These are phyloP conservation scores for Hesperia comma DNA, from an alignment of 2,888 invertebrate species.

Conservation along the genomic window DNA sequence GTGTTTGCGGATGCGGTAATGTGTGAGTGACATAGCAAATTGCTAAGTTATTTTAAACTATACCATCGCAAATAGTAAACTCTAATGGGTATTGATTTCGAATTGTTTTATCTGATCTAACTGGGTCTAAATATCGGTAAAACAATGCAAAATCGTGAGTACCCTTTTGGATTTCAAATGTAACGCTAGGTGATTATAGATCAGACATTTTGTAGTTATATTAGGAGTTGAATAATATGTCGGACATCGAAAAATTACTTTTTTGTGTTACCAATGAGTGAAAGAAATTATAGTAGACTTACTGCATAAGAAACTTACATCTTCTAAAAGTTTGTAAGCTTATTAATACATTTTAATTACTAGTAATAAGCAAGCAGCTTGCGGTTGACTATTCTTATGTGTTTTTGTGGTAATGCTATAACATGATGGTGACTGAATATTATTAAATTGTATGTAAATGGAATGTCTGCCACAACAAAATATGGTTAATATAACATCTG, in stretches of 20 bases:
- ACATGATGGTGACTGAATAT: neutral
- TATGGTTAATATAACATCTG: too few relatives aligned
- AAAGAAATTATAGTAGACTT: neutral
- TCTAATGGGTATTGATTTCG: too few relatives aligned
- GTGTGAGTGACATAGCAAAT: too few relatives aligned
- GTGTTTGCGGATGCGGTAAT: too few relatives aligned
- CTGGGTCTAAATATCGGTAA: too few relatives aligned
- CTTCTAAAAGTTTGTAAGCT: neutral
- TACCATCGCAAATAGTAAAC: too few relatives aligned
- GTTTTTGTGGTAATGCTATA: neutral
- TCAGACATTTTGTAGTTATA: conserved; percentile 2
- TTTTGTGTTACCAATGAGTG: conserved; percentile 7
- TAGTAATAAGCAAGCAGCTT: neutral
- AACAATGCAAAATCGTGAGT: too few relatives aligned
- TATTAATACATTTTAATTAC: neutral
- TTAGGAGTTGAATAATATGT: conserved; percentile 10
- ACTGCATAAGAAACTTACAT: neutral
- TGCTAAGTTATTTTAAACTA: too few relatives aligned
- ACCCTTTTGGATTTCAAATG: too few relatives aligned
- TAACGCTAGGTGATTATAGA: neutral
- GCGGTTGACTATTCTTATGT: neutral
- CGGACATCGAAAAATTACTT: conserved; percentile 1
- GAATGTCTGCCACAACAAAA: too few relatives aligned
- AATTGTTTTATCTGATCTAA: too few relatives aligned
- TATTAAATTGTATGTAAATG: too few relatives aligned